Evolutionary conservation across 2,113 vertebrate species (phyloP), one percentile per base, ranked within the genome.

Genomic region (Rynchops niger): DNA sequence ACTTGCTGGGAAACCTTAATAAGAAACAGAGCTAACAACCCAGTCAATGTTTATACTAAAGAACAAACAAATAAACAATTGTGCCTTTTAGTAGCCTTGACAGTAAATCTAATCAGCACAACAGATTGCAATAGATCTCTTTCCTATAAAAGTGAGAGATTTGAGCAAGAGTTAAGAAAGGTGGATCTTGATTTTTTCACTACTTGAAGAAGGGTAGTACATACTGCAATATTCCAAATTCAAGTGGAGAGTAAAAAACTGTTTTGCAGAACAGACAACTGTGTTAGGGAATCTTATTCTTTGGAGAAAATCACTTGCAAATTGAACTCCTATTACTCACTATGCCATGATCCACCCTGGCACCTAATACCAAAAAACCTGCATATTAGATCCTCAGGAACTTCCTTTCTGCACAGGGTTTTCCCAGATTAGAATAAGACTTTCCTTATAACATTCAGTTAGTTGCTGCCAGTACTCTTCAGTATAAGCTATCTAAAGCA

Each of bases 61-160:
- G 53, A 95, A 91, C 90, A 96, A 96, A 96, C 93, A 96, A 96
- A 97, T 62, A 96, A 97, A 96, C 90, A 95, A 95, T 92, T 96
- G 80, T 97, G 96, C 83, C 93, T 96, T 95, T 96, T 93, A 93
- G 92, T 92, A 95, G 79, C 83, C 90, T 88, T 88, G 86, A 88
- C 90, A 94, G 95, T 91, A 92, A 95, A 94, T 82, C 61, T 84
- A 95, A 95, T 95, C 86, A 97, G 88, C 86, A 84, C 82, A 97
- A 95, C 88, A 95, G 83, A 95, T 91, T 96, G 96, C 72, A 94
- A 47, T 91, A 86, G 92, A 92, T 92, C 88, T 86, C 79, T 86
- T 93, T 40, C 61, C n/a, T n/a, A 72, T 84, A 94, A 59, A 95
- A 82, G 43, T 52, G 20, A 83, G 53, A 92, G 71, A 38, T 90